These are phyloP conservation scores for Muraenolepis orangiensis DNA, from an alignment of 2,797 vertebrate species.

Conservation along the genomic window DNA sequence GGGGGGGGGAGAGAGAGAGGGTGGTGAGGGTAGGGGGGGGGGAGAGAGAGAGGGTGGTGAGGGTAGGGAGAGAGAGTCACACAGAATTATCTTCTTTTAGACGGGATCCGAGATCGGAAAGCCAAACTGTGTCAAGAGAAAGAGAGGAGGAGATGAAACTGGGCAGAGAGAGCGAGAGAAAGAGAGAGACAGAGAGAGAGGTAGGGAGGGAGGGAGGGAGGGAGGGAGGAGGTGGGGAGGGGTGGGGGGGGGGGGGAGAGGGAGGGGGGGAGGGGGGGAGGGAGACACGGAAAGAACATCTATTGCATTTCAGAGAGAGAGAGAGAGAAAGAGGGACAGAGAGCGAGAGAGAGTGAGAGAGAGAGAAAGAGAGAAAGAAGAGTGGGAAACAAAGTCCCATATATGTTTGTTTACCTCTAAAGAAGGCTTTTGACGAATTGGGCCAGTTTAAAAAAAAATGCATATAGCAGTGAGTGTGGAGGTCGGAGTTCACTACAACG, in stretches of 20 bases:
- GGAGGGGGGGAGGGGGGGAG: background rate
- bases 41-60: background rate
- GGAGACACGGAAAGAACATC: background rate
- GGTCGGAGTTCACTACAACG: too few species aligned
- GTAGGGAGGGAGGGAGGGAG: slow-evolving; percentile 8
- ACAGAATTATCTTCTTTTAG: slow-evolving; percentile 2
- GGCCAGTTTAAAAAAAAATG: background rate
- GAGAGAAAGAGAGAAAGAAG: too few species aligned
- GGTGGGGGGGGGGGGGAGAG: too few species aligned
- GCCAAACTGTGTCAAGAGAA: background rate
- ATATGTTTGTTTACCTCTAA: too few species aligned
- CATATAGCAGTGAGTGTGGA: background rate
- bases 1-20: background rate
- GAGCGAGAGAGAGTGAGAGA: too few species aligned
- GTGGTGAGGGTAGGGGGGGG: background rate
- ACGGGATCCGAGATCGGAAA: background rate
- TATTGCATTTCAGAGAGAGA: too few species aligned
- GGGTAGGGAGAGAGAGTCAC: background rate
- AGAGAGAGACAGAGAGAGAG: slow-evolving; percentile 12
- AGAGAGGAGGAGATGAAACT: background rate
- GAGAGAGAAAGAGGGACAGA: too few species aligned
- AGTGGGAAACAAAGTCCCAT: too few species aligned
- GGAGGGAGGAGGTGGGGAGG: background rate
- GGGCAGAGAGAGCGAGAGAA: background rate
- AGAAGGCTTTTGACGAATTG: too few species aligned